phyloP scores from a whole-genome alignment of 2,113 vertebrate genomes.

The Phocoena phocoena region DNA sequence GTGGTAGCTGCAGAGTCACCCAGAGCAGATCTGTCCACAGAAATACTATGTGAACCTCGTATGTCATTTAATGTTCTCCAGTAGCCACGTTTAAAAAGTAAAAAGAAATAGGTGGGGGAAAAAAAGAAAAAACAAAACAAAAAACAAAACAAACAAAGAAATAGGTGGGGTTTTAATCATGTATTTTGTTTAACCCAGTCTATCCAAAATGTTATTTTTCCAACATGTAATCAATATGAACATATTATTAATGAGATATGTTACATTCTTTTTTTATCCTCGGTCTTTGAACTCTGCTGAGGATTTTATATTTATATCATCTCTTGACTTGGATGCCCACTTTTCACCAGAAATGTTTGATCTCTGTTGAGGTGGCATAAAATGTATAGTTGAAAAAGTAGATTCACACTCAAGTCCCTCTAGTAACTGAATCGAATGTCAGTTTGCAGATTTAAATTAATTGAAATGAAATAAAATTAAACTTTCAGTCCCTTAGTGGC shows the following conservation, averaged over 20 bases:
- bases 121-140: neutral
- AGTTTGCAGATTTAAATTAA: neutral
- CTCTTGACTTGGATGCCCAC: neutral
- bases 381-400: neutral
- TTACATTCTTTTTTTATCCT: neutral
- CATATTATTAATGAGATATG: neutral
- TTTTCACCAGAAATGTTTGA: neutral
- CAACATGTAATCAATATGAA: neutral
- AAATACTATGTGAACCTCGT: neutral
- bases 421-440: fast-evolving
- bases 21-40: neutral
- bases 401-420: no score
- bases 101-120: neutral
- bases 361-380: neutral
- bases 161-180: neutral
- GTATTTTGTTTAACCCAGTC: neutral
- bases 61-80: neutral
- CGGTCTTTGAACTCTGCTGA: neutral
- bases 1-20: neutral
- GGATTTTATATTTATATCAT: neutral
- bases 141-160: neutral
- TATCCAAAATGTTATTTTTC: neutral
- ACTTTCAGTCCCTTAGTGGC: neutral
- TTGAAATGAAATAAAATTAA: neutral
- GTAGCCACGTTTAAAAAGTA: neutral